These are phyloP conservation scores for Andinoacara biseriatus DNA, from an alignment of 2,113 vertebrate species.

Conservation along the genomic window DNA sequence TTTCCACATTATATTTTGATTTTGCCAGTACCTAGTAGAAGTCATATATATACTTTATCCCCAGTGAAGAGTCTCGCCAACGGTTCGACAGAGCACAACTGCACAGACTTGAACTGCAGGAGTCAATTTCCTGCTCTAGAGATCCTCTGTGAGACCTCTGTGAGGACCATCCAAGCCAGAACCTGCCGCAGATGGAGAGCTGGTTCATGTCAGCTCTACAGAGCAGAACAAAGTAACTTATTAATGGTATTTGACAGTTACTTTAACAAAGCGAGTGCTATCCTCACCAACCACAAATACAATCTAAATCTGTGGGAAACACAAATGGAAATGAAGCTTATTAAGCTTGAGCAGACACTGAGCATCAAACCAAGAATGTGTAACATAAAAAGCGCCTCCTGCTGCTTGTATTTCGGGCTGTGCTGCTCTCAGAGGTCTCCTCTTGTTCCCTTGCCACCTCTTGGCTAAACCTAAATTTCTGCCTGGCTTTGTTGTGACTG, in stretches of 20 bases:
- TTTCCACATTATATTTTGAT: too few species aligned
- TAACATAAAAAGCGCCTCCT: not conserved
- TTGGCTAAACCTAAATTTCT: slow-evolving; percentile 56
- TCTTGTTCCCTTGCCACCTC: slow-evolving; percentile 23
- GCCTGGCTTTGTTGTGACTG: slow-evolving; percentile 42
- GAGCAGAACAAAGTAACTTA: not conserved
- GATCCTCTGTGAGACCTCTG: not conserved
- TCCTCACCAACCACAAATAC: not conserved
- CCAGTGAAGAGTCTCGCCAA: not conserved
- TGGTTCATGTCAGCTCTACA: not conserved
- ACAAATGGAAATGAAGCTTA: not conserved
- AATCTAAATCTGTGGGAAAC: not conserved
- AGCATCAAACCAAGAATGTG: not conserved
- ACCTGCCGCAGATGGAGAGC: not conserved
- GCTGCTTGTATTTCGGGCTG: not conserved
- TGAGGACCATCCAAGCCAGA: not conserved
- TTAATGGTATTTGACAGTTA: not conserved
- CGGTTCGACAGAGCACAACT: not conserved
- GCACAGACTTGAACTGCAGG: not conserved
- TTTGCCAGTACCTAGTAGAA: too few species aligned
- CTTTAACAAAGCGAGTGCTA: not conserved
- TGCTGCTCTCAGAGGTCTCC: not conserved
- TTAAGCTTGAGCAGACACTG: not conserved
- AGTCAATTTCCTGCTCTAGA: not conserved
- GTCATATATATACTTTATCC: not conserved